phyloP scores from a whole-genome alignment of 2,113 vertebrate genomes.

The Pyxicephalus adspersus region DNA sequence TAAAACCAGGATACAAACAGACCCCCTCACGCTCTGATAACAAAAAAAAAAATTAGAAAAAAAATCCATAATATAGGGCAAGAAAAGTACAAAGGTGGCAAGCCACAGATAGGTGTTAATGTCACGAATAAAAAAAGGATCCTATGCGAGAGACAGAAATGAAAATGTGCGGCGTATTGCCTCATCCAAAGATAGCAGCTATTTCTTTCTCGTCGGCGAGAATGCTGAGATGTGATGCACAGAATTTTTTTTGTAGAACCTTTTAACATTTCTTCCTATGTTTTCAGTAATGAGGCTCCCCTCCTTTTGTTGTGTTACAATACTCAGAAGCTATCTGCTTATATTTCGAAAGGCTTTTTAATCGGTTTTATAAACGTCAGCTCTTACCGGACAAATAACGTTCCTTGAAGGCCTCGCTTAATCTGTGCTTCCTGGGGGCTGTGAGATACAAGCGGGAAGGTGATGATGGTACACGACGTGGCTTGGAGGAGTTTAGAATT shows the following conservation, averaged over 20 bases:
- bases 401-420: background rate
- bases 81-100: slow-evolving; percentile 81
- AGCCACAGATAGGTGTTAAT: slow-evolving; percentile 86
- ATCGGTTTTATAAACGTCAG: slow-evolving; percentile 11
- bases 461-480: background rate
- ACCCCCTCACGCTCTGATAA: slow-evolving; percentile 84
- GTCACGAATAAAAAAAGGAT: slow-evolving; percentile 78
- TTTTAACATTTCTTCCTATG: slow-evolving; percentile 43
- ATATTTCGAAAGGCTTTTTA: slow-evolving; percentile 42
- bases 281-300: slow-evolving; percentile 46
- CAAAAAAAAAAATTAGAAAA: slow-evolving; percentile 64
- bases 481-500: background rate
- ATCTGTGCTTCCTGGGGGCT: slow-evolving; percentile 20
- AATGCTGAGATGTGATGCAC: slow-evolving; percentile 1
- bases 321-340: slow-evolving; percentile 42
- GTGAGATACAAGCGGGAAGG: slow-evolving; percentile 11
- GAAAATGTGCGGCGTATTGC: slow-evolving; percentile 90
- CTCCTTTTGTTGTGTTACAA: slow-evolving; percentile 47
- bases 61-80: slow-evolving; percentile 21
- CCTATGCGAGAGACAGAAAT: slow-evolving; percentile 69
- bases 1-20: slow-evolving; percentile 89
- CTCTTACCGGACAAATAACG: slow-evolving; percentile 13
- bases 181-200: slow-evolving; percentile 46
- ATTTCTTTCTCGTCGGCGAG: slow-evolving; percentile 42
- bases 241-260: slow-evolving; percentile 44